Evolutionary conservation across 2,797 vertebrate genomes (phyloP), one percentile per base, ranked within the genome.

Genomic region (Pseudochromis fuscus): DNA sequence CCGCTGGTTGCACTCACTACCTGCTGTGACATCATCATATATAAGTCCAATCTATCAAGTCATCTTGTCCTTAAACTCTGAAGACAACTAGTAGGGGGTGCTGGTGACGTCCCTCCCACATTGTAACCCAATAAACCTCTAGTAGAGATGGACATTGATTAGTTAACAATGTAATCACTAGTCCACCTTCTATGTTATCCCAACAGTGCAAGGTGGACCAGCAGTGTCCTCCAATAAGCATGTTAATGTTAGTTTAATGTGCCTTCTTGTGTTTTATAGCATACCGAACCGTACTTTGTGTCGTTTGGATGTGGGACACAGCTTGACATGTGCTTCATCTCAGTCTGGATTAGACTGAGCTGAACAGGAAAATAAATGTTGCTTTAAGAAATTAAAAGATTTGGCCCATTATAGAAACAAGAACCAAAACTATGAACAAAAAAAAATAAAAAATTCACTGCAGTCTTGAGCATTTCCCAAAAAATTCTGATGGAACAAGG

Each of bases 21-120:
- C 42, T 31, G 42, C 25, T 48, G 30, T 24, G 44, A 45, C 38
- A 30, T n/a, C n/a, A n/a, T n/a, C 6, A 55, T 7, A 44, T 16
- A 7, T 6, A 45, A 23, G 1, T 1, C 7, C 16, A 13, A 5
- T 38, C n/a, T 24, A 12, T 4, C 27, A 53, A 46, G 18, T 27
- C 25, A 27, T 27, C 21, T 5, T 2, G 3, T 18, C 5, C 11
- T 1, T 18, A 3, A 11, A 9, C 12, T 55, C 10, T 38, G 18
- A 46, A 9, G 18, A 38, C n/a, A 52, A 61, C 16, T 38, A 75
- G 44, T 37, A 30, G 50, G 35, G 23, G 46, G n/a, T 3, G 11
- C 31, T 18, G 2, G 40, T 8, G 10, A 30, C 7, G 28, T 59
- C 60, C 30, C 37, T 37, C 4, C 6, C 13, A 44, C 19, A 15